A percentile compares a stretch with the other conserved stretches of the same genome.
Conservation (phyloP, 2,888 invertebrate species). For the Dicranocentrus wangi region DNA sequence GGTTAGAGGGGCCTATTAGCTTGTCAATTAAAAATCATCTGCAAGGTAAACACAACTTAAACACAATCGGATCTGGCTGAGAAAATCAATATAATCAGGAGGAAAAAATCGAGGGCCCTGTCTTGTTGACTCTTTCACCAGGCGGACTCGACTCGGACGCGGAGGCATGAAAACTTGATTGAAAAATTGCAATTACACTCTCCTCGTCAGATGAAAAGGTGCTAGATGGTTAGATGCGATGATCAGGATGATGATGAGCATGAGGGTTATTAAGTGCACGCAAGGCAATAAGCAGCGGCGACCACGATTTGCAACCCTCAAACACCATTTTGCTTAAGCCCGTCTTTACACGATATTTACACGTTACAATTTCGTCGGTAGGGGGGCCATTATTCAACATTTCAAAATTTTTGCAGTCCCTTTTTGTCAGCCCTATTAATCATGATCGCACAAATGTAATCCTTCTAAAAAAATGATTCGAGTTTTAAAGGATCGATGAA, state of each 20-base stretch:
- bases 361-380: constrained; percentile 44
- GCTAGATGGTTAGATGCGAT: constrained; percentile 4
- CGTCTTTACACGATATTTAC: constrained; percentile 40
- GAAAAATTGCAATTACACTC: constrained; percentile 29
- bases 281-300: constrained; percentile 43
- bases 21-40: too few relatives aligned
- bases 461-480: too few relatives aligned
- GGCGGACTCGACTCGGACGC: too few relatives aligned
- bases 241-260: constrained; percentile 1
- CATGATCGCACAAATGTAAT: too few relatives aligned
- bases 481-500: too few relatives aligned
- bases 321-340: constrained; percentile 5
- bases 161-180: constrained; percentile 55
- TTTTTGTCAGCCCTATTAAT: too few relatives aligned
- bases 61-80: too few relatives aligned
- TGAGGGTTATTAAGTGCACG: constrained; percentile 47
- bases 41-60: too few relatives aligned
- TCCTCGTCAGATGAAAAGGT: constrained; percentile 26
- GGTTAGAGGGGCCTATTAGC: too few relatives aligned
- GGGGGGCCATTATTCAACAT: constrained; percentile 26
- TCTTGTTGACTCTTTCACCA: too few relatives aligned
- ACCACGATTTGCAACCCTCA: constrained; percentile 44
- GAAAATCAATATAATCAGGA: too few relatives aligned
- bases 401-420: not conserved
- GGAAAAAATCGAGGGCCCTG: too few relatives aligned